Percentiles rank a stretch among this genome's conserved stretches.
These are phyloP conservation scores for Tarsius wallacei DNA, from an alignment of 2,797 vertebrate genomes.

Conservation along the genomic window DNA sequence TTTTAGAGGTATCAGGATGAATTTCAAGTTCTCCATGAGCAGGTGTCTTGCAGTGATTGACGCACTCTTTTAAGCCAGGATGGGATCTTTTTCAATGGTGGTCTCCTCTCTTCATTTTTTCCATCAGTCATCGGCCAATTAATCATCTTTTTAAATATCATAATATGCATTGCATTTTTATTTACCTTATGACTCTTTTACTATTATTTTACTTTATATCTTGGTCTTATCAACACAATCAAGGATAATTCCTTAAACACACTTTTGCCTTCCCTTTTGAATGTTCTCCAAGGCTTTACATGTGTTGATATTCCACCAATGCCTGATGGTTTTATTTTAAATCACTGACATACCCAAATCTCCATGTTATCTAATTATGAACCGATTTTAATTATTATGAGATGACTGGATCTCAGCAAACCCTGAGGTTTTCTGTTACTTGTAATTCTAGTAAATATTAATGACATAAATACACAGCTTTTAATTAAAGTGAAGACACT, in stretches of 20 bases:
- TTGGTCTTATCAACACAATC: background rate
- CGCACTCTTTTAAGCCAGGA: background rate
- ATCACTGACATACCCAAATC: background rate
- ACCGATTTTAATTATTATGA: background rate
- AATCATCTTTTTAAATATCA: background rate
- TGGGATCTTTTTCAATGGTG: too few species aligned
- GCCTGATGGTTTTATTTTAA: background rate
- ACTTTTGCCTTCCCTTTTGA: background rate
- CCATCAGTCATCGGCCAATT: background rate
- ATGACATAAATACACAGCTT: background rate
- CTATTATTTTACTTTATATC: slow-evolving; percentile 4
- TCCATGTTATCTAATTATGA: background rate
- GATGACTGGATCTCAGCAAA: background rate
- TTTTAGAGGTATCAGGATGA: background rate
- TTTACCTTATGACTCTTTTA: background rate
- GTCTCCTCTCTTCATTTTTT: background rate
- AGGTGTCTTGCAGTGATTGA: background rate
- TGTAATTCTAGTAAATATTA: slow-evolving; percentile 19
- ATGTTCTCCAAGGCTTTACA: background rate
- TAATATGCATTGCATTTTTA: background rate
- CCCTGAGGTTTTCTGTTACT: background rate
- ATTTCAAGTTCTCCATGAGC: background rate
- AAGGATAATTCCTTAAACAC: background rate
- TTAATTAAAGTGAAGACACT: background rate
- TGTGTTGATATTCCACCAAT: background rate